Evolutionary conservation across 1,140 invertebrate genomes (phyloP).

Genomic region (Bombus sylvicola): DNA sequence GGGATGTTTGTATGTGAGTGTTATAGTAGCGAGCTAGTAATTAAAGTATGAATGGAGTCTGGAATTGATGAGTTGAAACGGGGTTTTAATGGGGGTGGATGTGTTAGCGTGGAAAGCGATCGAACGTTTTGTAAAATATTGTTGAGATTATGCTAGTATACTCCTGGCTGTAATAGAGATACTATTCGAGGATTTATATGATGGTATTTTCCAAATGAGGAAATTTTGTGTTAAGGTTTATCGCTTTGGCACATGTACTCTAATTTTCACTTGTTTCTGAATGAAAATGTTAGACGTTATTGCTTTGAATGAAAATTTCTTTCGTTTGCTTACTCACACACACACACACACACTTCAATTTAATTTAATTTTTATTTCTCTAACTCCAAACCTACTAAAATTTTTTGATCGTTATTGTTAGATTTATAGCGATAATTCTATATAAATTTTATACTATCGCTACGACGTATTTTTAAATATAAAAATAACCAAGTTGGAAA

Average conservation of each 20-base stretch:
- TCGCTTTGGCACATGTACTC: too few species aligned
- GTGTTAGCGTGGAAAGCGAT: neutral
- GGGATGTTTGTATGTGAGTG: too few species aligned
- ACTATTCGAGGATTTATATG: neutral
- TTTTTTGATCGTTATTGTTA: neutral
- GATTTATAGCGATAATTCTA: neutral
- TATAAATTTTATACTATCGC: neutral
- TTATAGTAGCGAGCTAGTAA: neutral
- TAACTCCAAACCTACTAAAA: neutral
- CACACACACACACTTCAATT: neutral
- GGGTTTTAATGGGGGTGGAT: neutral
- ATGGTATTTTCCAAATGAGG: neutral
- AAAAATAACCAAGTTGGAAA: neutral
- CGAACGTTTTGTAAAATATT: too few species aligned
- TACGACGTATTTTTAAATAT: too few species aligned
- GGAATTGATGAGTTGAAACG: neutral
- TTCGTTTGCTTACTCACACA: too few species aligned
- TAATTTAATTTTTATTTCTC: neutral
- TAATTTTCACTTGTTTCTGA: neutral
- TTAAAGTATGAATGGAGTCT: neutral
- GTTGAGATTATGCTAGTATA: neutral
- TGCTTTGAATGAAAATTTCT: neutral
- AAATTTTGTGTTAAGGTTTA: too few species aligned
- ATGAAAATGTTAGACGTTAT: neutral
- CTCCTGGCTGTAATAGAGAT: neutral